Conservation (phyloP, 1,140 invertebrate genomes). For the Planococcus citri region DNA sequence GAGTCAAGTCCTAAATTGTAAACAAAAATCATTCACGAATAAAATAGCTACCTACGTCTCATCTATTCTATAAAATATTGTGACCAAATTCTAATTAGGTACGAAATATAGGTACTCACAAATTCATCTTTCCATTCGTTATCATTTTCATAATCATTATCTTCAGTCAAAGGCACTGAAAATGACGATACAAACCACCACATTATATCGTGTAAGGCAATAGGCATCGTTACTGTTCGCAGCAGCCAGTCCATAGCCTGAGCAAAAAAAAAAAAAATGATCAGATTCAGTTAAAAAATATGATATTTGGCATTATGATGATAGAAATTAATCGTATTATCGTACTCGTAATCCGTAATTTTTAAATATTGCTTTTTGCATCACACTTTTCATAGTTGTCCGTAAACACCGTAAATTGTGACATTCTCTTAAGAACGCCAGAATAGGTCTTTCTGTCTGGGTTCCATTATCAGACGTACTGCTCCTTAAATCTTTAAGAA, state of each 20-base stretch:
- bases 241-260: slow-evolving; percentile 91
- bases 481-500: neutral
- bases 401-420: slow-evolving; percentile 70
- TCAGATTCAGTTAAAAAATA: no score
- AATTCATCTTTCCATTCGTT: slow-evolving; percentile 14
- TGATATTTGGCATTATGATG: neutral
- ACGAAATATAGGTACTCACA: no score
- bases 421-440: slow-evolving; percentile 71
- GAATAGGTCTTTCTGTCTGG: slow-evolving; percentile 49
- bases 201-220: slow-evolving; percentile 80
- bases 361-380: slow-evolving; percentile 69
- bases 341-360: slow-evolving; percentile 64
- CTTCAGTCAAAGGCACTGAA: neutral
- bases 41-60: neutral
- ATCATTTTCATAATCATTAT: slow-evolving; percentile 33
- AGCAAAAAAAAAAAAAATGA: slow-evolving; percentile 28
- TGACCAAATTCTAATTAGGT: no score
- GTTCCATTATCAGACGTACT: neutral
- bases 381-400: slow-evolving; percentile 66
- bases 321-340: neutral
- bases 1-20: slow-evolving; percentile 38
- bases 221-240: slow-evolving; percentile 77
- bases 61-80: no score
- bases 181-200: slow-evolving; percentile 78
- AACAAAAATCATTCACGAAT: neutral